phyloP scores from a whole-genome alignment of 2,888 invertebrate species.

The Chironomus tentans region DNA sequence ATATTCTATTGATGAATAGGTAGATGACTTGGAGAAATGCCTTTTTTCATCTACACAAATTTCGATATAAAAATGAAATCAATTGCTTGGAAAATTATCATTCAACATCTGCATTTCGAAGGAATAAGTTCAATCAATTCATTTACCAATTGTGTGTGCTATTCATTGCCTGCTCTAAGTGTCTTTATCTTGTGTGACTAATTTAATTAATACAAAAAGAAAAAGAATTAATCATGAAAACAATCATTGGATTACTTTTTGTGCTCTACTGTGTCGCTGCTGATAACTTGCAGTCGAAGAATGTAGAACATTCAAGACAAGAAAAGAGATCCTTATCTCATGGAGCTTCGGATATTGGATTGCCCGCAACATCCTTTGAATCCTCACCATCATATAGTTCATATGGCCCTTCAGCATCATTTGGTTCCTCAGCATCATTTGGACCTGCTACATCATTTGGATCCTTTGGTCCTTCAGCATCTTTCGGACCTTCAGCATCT shows the following conservation, averaged over 20 bases:
- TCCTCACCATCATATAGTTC: no score
- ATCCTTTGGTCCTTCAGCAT: background rate
- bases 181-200: background rate
- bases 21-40: conserved; percentile 10
- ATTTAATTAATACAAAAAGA: background rate
- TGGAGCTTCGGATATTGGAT: background rate
- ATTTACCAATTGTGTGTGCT: no score
- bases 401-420: background rate
- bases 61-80: conserved; percentile 26
- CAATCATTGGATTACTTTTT: conserved; percentile 9
- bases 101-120: conserved; percentile 26
- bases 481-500: background rate
- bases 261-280: background rate
- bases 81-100: conserved; percentile 19
- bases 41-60: background rate
- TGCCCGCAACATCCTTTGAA: no score
- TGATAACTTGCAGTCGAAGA: background rate
- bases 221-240: background rate
- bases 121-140: background rate
- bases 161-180: no score
- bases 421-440: background rate
- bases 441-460: background rate
- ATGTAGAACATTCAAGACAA: background rate
- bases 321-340: conserved; percentile 21
- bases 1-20: background rate